Conservation (phyloP, 2,888 invertebrate genomes). For the Amblyjoppa proteus region DNA sequence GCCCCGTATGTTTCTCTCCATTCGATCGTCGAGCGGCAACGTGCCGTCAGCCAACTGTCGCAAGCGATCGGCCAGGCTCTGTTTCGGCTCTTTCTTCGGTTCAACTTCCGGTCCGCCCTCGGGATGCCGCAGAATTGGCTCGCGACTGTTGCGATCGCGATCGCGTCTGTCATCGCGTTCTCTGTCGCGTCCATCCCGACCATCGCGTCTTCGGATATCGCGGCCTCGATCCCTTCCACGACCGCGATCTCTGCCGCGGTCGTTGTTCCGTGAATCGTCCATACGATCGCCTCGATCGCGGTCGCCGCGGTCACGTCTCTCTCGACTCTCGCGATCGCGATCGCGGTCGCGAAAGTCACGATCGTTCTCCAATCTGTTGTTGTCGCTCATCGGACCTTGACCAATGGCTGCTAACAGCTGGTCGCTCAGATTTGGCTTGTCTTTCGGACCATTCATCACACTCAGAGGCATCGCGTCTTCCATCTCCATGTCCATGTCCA, state of each 20-base stretch:
- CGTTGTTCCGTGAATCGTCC: constrained; percentile 73
- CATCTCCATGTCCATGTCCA: constrained; percentile 92
- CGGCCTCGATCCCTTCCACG: constrained; percentile 79
- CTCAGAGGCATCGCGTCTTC: constrained; percentile 83
- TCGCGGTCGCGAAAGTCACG: constrained; percentile 78
- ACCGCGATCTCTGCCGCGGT: constrained; percentile 81
- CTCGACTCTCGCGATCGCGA: constrained; percentile 76
- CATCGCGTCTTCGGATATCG: constrained; percentile 74
- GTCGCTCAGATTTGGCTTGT: constrained; percentile 83
- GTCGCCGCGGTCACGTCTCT: constrained; percentile 79
- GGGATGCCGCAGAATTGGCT: constrained; percentile 74
- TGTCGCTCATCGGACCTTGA: constrained; percentile 83
- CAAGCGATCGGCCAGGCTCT: constrained; percentile 83
- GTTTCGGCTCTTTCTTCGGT: constrained; percentile 81
- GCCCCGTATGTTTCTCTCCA: constrained; percentile 76
- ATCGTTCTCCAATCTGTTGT: constrained; percentile 74
- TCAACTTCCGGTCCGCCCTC: constrained; percentile 69
- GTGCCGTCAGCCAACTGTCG: constrained; percentile 84
- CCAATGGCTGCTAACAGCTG: constrained; percentile 87
- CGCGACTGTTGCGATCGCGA: constrained; percentile 80
- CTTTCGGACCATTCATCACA: constrained; percentile 73
- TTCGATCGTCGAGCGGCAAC: constrained; percentile 81
- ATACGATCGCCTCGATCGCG: constrained; percentile 76
- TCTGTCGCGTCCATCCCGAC: constrained; percentile 80
- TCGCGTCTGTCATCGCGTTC: constrained; percentile 81